These are phyloP conservation scores for Acleris sparsana DNA, from an alignment of 2,888 invertebrate genomes.

Conservation along the genomic window DNA sequence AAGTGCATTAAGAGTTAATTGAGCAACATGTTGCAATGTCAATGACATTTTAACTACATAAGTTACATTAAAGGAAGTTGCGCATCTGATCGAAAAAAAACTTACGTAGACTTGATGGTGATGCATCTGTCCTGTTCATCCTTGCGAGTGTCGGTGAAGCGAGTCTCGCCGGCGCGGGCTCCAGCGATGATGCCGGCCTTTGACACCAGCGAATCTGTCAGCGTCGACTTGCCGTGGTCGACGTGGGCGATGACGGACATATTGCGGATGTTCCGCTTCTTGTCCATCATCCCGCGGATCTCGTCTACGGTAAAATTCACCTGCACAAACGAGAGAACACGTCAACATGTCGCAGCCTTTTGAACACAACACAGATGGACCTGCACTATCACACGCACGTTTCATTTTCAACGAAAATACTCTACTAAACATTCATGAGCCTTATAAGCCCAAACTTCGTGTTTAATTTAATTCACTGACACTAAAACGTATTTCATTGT, in stretches of 20 bases:
- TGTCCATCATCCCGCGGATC: conserved; percentile 99
- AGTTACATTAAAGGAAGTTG: neutral
- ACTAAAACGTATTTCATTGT: conserved; percentile 45
- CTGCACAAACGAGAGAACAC: conserved; percentile 84
- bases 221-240: conserved; percentile 99
- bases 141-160: conserved; percentile 99
- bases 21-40: no score
- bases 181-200: conserved; percentile 99
- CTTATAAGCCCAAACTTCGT: neutral
- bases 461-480: conserved; percentile 41
- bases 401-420: conserved; percentile 46
- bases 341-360: conserved; percentile 57
- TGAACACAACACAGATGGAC: conserved; percentile 62
- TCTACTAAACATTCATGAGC: conserved; percentile 33
- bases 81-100: conserved; percentile 48
- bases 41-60: no score
- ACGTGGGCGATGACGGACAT: conserved; percentile 99
- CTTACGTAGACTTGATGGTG: conserved; percentile 99
- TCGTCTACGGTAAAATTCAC: conserved; percentile 99
- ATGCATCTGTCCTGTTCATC: conserved; percentile 99
- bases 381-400: conserved; percentile 61
- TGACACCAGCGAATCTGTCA: conserved; percentile 99
- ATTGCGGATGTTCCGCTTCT: conserved; percentile 99
- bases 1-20: no score
- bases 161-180: conserved; percentile 98